A percentile compares a stretch with the other conserved stretches of the same genome.
These are phyloP conservation scores for Oreochromis niloticus DNA, from an alignment of 2,113 vertebrate species.

Conservation along the genomic window DNA sequence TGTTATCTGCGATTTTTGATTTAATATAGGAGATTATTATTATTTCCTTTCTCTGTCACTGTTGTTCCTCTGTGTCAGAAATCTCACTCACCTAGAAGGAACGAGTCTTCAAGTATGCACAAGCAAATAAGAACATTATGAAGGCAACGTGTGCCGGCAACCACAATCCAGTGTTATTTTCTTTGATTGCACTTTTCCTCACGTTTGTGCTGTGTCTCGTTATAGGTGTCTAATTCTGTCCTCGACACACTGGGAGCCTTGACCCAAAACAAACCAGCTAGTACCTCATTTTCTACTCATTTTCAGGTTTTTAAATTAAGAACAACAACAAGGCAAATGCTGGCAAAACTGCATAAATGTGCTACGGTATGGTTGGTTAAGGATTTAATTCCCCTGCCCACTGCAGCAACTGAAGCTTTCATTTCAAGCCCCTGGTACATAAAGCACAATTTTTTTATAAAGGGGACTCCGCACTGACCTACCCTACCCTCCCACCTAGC, in stretches of 20 bases:
- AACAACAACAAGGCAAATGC: neutral
- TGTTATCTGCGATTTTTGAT: neutral
- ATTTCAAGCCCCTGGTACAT: conserved; percentile 16
- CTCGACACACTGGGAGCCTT: neutral
- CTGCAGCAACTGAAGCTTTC: conserved; percentile 16
- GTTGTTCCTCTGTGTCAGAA: neutral
- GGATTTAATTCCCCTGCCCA: neutral
- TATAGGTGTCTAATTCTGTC: neutral
- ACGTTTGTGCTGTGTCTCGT: neutral
- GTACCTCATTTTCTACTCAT: conserved; percentile 54
- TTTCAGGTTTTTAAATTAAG: conserved; percentile 38
- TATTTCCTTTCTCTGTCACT: conserved; percentile 19
- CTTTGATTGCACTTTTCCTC: neutral
- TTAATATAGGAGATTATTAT: neutral
- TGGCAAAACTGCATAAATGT: neutral
- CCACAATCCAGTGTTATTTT: neutral
- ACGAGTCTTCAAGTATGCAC: neutral
- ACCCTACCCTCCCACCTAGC: neutral
- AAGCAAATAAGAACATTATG: neutral
- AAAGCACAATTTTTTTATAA: conserved; percentile 53
- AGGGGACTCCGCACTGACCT: neutral
- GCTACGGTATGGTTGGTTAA: neutral
- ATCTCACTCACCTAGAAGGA: neutral
- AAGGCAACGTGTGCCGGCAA: neutral
- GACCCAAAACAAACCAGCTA: conserved; percentile 18